Conservation (phyloP, 2,113 vertebrate species). For the Psilopsiagon aymara region DNA sequence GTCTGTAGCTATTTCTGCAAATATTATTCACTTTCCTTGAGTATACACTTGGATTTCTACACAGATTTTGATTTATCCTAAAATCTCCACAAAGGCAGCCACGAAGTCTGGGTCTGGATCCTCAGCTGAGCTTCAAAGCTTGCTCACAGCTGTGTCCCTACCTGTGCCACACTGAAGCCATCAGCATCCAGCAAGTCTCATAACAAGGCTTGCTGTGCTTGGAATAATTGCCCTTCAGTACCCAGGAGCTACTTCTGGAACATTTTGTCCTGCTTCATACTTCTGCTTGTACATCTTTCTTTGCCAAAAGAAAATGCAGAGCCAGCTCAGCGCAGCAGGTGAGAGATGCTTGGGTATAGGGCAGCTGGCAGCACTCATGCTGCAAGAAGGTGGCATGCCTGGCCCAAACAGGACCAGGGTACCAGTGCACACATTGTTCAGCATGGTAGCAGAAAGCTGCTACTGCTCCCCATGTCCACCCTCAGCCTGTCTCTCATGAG, state of each 20-base stretch:
- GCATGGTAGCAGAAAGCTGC: background rate
- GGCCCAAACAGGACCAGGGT: fast-evolving
- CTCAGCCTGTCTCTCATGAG: background rate
- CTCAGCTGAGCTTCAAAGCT: background rate
- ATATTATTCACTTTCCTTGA: background rate
- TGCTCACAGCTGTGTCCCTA: background rate
- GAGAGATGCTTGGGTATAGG: background rate
- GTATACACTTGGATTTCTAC: background rate
- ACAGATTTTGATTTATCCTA: background rate
- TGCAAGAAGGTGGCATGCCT: background rate
- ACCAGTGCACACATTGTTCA: background rate
- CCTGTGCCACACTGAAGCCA: background rate
- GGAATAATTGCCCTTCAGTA: background rate
- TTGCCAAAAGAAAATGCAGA: background rate
- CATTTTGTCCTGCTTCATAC: background rate
- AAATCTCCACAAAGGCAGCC: background rate
- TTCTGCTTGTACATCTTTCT: background rate
- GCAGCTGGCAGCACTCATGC: fast-evolving
- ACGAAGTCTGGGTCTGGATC: background rate
- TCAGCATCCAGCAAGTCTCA: background rate
- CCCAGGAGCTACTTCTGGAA: background rate
- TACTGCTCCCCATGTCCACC: background rate
- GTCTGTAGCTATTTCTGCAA: background rate
- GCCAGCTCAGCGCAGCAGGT: background rate
- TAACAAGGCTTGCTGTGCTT: background rate